Conservation (phyloP, 2,113 vertebrate genomes). For the Anoplopoma fimbria region DNA sequence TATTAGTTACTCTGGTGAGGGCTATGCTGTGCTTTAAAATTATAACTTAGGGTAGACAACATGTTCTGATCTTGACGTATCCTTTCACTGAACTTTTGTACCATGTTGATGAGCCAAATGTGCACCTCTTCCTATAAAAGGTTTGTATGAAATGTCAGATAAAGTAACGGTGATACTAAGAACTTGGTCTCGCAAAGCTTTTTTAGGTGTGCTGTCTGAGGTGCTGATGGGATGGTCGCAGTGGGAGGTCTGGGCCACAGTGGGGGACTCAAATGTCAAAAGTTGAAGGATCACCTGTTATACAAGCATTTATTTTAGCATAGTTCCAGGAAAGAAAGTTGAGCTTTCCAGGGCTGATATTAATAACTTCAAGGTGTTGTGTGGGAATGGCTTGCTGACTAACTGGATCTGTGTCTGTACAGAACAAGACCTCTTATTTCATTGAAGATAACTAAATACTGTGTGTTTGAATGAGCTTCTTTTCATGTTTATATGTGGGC, state of each 20-base stretch:
- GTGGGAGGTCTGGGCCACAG: neutral
- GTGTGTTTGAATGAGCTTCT: neutral
- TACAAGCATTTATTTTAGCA: neutral
- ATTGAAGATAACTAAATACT: neutral
- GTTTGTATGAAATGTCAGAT: neutral
- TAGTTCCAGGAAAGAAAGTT: neutral
- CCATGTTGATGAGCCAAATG: neutral
- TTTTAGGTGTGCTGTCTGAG: neutral
- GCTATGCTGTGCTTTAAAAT: neutral
- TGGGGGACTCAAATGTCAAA: neutral
- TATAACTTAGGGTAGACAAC: neutral
- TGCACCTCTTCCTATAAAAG: neutral
- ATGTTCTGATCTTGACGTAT: neutral
- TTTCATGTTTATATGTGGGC: neutral
- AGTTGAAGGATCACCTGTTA: neutral
- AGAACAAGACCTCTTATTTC: no score
- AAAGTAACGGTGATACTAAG: neutral
- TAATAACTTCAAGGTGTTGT: neutral
- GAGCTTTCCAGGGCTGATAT: neutral
- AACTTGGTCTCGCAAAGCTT: neutral
- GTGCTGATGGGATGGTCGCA: neutral
- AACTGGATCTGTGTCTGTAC: neutral
- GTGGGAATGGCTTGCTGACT: neutral
- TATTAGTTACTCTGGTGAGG: neutral
- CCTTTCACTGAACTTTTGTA: neutral